phyloP scores from a whole-genome alignment of 2,888 invertebrate species.

The Pseudococcus longispinus region DNA sequence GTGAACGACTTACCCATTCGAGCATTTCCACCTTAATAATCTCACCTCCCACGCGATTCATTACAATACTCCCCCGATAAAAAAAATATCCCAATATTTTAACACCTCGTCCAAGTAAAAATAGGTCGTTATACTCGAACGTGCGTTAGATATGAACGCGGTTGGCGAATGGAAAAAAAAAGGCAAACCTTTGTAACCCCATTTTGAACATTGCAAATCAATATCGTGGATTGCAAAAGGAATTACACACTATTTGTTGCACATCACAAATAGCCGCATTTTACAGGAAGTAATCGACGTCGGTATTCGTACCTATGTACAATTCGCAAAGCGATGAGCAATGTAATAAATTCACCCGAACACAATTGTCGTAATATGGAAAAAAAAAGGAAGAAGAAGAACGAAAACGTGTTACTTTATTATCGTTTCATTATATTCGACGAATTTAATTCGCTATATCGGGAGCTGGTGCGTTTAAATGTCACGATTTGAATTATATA shows the following conservation, averaged over 20 bases:
- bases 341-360: not conserved
- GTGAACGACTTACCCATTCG: too few species aligned
- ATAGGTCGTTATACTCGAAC: conserved; percentile 24
- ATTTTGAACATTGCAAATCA: conserved; percentile 13
- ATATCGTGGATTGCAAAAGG: conserved; percentile 16
- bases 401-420: conserved; percentile 33
- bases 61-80: not conserved
- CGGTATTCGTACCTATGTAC: not conserved
- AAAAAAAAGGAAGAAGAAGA: not conserved
- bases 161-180: not conserved
- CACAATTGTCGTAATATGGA: not conserved
- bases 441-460: conserved; percentile 22
- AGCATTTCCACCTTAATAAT: not conserved
- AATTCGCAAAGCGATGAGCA: not conserved
- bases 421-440: conserved; percentile 31
- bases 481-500: conserved; percentile 33
- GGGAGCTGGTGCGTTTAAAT: conserved; percentile 14
- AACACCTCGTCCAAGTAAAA: not conserved
- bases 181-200: conserved; percentile 22
- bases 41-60: not conserved
- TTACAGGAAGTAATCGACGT: conserved; percentile 15
- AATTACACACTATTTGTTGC: conserved; percentile 26
- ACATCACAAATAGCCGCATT: not conserved
- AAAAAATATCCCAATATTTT: not conserved
- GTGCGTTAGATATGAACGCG: not conserved